Evolutionary conservation across 2,888 invertebrate genomes (phyloP), one percentile per base, ranked within the genome.

Genomic region (Drosophila anceps): DNA sequence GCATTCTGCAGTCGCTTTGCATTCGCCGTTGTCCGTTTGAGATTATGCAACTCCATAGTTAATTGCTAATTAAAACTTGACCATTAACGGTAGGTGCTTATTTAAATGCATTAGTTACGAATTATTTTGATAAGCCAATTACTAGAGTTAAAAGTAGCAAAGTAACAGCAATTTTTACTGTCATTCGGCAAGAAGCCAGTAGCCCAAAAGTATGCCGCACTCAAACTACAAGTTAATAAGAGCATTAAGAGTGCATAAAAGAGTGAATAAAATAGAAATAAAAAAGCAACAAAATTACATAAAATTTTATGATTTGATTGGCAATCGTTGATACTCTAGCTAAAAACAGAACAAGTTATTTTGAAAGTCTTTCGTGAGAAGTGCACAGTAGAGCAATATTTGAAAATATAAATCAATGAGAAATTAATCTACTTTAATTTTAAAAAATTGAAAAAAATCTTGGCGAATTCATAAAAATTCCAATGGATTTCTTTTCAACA

Each of bases 51-150:
- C 61, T 63, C 54, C 62, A 48, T 7, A 57, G 77, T 79, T 81
- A 89, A 87, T 84, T 81, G 77, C 72, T 87, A 81, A 89, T 85
- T 89, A 84, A 81, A 84, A 79, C 67, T 79, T 81, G 70, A 54
- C 77, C 71, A 73, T 85, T 85, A 82, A 80, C 67, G 65, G 59
- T 55, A 48, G 61, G 50, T 55, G 71, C 46, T 33, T 55, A 43
- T 58, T 66, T 69, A 59, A 76, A 51, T 61, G 60, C 65, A 39
- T 61, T 55, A 65, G 44, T 39, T 48, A 13, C 31, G 33, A 37
- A 50, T 51, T 33, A 63, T 63, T 77, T 72, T 73, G 71, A 88
- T 84, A 72, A 65, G 67, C 62, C 33, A 46, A 27, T 51, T n/a
- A 20, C 20, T 4, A 33, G 15, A 24, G 10, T 13, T 1, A 0